A percentile compares a stretch with the other conserved stretches of the same genome.
These are phyloP conservation scores for Phenganax subtilis DNA, from an alignment of 92 coral and sea anemone genomes.

Conservation along the genomic window DNA sequence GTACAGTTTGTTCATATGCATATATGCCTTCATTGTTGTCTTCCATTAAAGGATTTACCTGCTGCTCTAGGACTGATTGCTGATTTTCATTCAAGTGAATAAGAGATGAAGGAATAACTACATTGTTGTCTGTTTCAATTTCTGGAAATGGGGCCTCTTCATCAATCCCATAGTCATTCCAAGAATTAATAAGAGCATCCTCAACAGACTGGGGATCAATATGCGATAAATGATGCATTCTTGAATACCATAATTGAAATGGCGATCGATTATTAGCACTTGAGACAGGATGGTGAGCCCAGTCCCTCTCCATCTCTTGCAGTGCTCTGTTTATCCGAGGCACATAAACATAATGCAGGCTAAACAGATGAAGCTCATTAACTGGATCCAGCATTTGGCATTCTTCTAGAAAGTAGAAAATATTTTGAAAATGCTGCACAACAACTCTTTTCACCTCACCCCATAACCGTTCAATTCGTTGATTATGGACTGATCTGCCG, in stretches of 20 bases:
- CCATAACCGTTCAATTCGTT: constrained; percentile 48
- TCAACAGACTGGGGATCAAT: constrained; percentile 38
- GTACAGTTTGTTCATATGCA: constrained; percentile 6
- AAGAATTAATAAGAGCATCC: constrained; percentile 26
- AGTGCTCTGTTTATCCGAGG: constrained; percentile 54
- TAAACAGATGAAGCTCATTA: constrained; percentile 53
- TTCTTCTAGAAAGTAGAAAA: constrained; percentile 55
- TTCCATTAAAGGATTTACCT: constrained; percentile 9
- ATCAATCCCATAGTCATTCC: constrained; percentile 27
- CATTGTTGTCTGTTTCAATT: constrained; percentile 23
- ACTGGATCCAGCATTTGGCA: constrained; percentile 52
- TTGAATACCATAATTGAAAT: constrained; percentile 45
- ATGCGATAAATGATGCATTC: constrained; percentile 26
- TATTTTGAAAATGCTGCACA: constrained; percentile 47
- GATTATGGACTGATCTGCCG: constrained; percentile 56
- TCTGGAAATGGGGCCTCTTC: constrained; percentile 42
- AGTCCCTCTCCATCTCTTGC: constrained; percentile 38
- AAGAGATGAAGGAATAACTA: constrained; percentile 25
- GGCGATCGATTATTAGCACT: constrained; percentile 48
- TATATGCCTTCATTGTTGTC: constrained; percentile 29
- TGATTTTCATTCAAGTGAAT: constrained; percentile 20
- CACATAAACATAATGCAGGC: constrained; percentile 52
- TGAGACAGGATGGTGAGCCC: constrained; percentile 49
- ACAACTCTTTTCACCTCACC: constrained; percentile 47
- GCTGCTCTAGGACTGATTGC: not conserved